Conservation (phyloP, 2,113 vertebrate species). For the Pardalotus punctatus region DNA sequence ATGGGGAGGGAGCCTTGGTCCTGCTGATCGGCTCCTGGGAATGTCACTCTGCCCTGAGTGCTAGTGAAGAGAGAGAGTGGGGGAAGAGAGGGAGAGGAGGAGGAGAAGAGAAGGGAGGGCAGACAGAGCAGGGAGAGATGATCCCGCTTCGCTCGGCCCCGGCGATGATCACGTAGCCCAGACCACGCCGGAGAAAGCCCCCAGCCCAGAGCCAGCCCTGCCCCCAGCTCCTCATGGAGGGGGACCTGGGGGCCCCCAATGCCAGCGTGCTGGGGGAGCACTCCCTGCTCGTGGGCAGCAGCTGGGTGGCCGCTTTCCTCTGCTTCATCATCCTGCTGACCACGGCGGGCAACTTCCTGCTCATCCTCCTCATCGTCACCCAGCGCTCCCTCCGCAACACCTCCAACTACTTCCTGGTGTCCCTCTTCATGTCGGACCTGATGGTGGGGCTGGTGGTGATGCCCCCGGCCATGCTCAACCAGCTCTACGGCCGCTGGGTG, state of each 20-base stretch:
- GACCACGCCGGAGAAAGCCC: accelerated
- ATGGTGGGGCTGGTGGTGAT: conserved; percentile 98
- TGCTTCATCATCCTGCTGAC: conserved; percentile 89
- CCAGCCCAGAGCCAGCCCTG: not conserved
- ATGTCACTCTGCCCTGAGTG: not conserved
- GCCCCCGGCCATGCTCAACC: conserved; percentile 95
- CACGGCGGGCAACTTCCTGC: conserved; percentile 82
- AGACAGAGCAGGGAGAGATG: not conserved
- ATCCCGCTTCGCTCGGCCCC: not conserved
- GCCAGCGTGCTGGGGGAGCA: conserved; percentile 28
- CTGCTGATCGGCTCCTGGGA: not conserved
- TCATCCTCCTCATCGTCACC: conserved; percentile 88
- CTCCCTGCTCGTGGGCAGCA: conserved; percentile 67
- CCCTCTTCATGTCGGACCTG: conserved; percentile 93
- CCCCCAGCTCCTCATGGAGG: conserved; percentile 22
- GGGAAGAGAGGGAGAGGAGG: not conserved
- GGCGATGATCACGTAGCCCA: not conserved
- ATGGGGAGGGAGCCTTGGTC: not conserved
- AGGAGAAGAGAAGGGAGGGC: not conserved
- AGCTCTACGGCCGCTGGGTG: conserved; percentile 90
- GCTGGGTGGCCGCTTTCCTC: conserved; percentile 84
- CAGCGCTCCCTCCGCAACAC: conserved; percentile 92
- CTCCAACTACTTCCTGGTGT: conserved; percentile 96
- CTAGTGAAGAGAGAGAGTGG: not conserved
- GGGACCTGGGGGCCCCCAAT: not conserved